Percentiles rank a stretch among this genome's conserved stretches.
phyloP scores from a whole-genome alignment of 2,113 vertebrate species.

The Amphiprion percula region DNA sequence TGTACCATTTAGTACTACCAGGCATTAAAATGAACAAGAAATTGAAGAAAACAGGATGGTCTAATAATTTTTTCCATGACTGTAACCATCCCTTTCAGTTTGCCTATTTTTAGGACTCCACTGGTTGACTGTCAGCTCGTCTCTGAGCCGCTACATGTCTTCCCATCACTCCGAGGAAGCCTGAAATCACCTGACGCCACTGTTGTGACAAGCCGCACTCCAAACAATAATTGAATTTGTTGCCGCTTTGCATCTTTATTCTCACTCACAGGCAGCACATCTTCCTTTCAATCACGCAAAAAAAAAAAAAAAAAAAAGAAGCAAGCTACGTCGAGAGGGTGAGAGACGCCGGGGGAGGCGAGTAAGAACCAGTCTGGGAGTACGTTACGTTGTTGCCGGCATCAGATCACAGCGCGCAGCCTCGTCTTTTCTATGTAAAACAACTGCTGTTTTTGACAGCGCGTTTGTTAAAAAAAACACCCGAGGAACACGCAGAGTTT shows the following conservation, averaged over 20 bases:
- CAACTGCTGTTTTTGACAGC: constrained; percentile 38
- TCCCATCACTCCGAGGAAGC: constrained; percentile 12
- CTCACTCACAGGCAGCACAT: constrained; percentile 27
- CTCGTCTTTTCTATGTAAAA: constrained; percentile 52
- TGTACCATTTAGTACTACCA: no score
- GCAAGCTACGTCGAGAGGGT: constrained; percentile 3
- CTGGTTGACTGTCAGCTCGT: constrained; percentile 7
- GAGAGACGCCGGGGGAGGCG: background rate
- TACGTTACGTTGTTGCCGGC: background rate
- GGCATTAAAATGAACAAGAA: no score
- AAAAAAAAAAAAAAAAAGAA: background rate
- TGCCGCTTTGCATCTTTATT: constrained; percentile 56
- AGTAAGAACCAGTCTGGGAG: background rate
- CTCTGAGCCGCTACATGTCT: background rate
- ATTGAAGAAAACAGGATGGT: no score
- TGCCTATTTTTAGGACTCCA: constrained; percentile 25
- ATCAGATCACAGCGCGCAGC: constrained; percentile 23
- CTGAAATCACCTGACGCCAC: constrained; percentile 50
- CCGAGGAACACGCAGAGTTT: constrained; percentile 19
- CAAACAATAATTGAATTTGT: constrained; percentile 70
- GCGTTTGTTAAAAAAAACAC: constrained; percentile 39
- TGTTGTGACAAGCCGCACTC: constrained; percentile 59
- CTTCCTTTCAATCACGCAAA: constrained; percentile 50
- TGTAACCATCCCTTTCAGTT: constrained; percentile 5
- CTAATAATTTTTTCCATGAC: no score